phyloP scores from a whole-genome alignment of 2,113 vertebrate genomes.

The Ammodramus savannarum region DNA sequence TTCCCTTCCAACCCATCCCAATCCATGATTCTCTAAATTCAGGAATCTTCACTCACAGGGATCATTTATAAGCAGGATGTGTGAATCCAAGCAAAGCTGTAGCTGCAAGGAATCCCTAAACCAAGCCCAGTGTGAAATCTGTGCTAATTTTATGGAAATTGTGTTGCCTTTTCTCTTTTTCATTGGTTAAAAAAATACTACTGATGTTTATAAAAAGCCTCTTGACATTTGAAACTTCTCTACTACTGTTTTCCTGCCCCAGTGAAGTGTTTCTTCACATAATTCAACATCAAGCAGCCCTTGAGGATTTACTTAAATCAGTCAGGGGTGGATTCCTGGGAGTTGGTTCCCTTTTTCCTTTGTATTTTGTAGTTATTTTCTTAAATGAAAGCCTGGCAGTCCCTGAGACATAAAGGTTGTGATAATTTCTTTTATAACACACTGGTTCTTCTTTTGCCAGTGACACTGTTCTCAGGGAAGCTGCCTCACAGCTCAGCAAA shows the following conservation, averaged over 20 bases:
- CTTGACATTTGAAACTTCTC: neutral
- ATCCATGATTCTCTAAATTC: neutral
- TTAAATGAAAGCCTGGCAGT: neutral
- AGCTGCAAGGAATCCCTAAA: neutral
- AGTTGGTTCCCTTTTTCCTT: neutral
- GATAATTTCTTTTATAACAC: neutral
- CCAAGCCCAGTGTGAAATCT: neutral
- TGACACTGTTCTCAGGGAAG: neutral
- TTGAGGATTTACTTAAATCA: neutral
- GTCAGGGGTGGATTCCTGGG: neutral
- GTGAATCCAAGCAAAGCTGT: neutral
- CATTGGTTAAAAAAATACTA: neutral
- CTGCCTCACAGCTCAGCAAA: neutral
- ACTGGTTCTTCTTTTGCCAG: neutral
- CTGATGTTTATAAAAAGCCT: neutral
- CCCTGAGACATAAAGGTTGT: neutral
- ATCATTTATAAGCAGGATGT: neutral
- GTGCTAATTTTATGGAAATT: neutral
- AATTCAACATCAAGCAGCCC: neutral
- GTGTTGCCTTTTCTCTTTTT: neutral
- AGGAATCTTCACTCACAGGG: neutral
- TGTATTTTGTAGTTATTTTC: fast-evolving
- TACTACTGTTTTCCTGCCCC: slow-evolving; percentile 1
- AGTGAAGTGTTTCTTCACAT: neutral
- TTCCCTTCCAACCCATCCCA: neutral